phyloP scores from a whole-genome alignment of 2,113 vertebrate species.

The Rattus rattus region DNA sequence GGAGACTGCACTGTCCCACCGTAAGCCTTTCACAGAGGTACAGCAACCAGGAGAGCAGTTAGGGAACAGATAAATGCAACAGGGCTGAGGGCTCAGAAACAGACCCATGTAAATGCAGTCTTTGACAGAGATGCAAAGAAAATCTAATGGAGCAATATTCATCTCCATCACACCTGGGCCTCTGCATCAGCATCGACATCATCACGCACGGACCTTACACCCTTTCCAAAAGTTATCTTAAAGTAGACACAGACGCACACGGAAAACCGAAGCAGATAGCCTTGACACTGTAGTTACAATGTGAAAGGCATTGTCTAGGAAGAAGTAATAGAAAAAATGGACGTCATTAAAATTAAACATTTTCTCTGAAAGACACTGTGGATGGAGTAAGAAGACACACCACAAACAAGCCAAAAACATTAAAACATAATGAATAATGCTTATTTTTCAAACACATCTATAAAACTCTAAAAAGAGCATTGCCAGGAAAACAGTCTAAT shows the following conservation, averaged over 20 bases:
- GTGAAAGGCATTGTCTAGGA: not conserved
- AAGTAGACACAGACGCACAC: not conserved
- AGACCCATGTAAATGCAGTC: not conserved
- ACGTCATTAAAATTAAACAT: not conserved
- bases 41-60: not conserved
- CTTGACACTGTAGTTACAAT: not conserved
- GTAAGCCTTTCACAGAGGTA: not conserved
- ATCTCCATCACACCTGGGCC: not conserved
- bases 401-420: not conserved
- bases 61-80: not conserved
- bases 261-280: not conserved
- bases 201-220: not conserved
- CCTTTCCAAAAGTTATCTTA: not conserved
- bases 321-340: not conserved
- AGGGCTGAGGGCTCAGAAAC: not conserved
- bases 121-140: not conserved
- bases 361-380: not conserved
- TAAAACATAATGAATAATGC: not conserved
- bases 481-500: not conserved
- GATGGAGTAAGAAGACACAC: not conserved
- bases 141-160: not conserved
- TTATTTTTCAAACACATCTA: not conserved
- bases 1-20: not conserved
- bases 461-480: constrained; percentile 26
- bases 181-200: not conserved